phyloP scores from a whole-genome alignment of 2,797 vertebrate genomes.

The Linurgus olivaceus region DNA sequence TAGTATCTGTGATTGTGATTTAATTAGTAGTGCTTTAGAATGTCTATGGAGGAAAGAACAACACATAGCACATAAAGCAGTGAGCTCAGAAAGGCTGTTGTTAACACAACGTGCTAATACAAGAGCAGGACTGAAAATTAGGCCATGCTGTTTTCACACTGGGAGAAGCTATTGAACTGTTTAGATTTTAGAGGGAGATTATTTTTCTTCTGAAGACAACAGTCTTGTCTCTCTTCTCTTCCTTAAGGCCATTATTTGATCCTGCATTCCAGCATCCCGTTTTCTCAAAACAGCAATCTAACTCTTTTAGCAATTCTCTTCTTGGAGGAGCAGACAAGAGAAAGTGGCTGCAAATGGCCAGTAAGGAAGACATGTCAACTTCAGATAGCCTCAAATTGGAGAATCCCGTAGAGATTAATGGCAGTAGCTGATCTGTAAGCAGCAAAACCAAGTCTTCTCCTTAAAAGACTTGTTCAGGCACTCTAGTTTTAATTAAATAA shows the following conservation, averaged over 20 bases:
- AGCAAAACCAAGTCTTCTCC: background rate
- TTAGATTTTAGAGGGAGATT: background rate
- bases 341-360: background rate
- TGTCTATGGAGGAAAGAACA: background rate
- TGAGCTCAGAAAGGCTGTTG: background rate
- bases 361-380: background rate
- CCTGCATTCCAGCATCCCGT: background rate
- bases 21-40: background rate
- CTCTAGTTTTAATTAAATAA: background rate
- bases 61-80: background rate
- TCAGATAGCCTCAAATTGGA: background rate
- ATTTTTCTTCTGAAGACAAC: background rate
- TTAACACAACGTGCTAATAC: background rate
- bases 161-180: background rate
- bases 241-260: background rate
- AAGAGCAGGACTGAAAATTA: slow-evolving; percentile 1
- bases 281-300: background rate
- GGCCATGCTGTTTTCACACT: background rate
- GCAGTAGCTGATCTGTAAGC: background rate
- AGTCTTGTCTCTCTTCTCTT: background rate
- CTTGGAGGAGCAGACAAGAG: background rate
- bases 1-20: background rate
- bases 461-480: background rate
- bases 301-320: background rate
- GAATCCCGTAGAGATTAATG: background rate